Base-by-base conservation (phyloP, 2,113 vertebrate species). In the Python bivittatus region DNA sequence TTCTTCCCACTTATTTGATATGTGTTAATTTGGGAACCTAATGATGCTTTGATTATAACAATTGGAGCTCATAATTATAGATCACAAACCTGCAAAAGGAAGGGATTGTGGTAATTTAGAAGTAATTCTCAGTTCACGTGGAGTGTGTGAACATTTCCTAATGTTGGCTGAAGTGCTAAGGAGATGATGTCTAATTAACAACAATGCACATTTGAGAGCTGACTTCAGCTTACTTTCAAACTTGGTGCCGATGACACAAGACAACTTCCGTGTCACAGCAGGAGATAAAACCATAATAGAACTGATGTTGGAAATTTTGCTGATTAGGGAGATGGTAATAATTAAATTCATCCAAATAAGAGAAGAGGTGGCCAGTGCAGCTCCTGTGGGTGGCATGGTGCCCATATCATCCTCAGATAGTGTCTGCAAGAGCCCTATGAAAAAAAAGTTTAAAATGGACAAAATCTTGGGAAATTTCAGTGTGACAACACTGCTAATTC, bases 41-140 rank as follows among this genome's bases (percentile, higher is more conserved):
- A 89, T 85, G 91, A 92, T 85, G 57, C 91, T 92, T 64, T 92
- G 72, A 92, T 92, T 85, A 92, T 89, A 92, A 84, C 72, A 23
- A 89, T 92, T 44, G 38, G 57, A 54, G 79, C 58, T 61, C 88
- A 84, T 88, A 92, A 88, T 88, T 38, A 92, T 79, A 92, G 85
- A 44, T 83, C 6, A 8, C 25, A 48, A 88, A 61, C 44, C 91
- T 92, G 87, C 22, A 89, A 89, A 38, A 61, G 91, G 91, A 92
- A 92, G 72, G 42, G 4, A 92, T 6, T 2, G 87, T 89, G 79
- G 57, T 25, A 89, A 92, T 92, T 92, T 84, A 92, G 85, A 92
- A 27, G 79, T 64, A 64, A 89, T 85, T 89, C 57, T 64, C 22
- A 6, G 38, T 85, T 89, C 88, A 92, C 44, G 56, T 54, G 33